A percentile compares a stretch with the other conserved stretches of the same genome.
Conservation (phyloP, 2,888 invertebrate genomes). For the Callinectes sapidus region DNA sequence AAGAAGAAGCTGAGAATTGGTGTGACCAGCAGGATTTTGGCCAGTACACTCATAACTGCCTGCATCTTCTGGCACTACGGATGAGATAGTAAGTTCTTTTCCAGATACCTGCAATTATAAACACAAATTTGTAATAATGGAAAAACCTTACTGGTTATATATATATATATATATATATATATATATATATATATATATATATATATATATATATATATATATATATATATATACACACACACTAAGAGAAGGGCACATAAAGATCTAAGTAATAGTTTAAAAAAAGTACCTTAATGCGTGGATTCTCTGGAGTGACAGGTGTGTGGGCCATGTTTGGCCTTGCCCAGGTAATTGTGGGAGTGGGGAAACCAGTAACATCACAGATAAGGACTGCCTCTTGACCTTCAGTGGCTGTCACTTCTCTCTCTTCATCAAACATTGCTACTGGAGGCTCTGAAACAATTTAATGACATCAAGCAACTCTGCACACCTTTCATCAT, state of each 20-base stretch:
- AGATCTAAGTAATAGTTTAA: neutral
- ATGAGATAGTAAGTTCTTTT: constrained; percentile 44
- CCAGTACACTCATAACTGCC: constrained; percentile 76
- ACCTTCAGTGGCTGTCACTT: constrained; percentile 49
- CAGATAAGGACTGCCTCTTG: constrained; percentile 78
- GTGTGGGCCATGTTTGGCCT: constrained; percentile 54
- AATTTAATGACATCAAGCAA: neutral
- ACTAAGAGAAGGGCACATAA: neutral
- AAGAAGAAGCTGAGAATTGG: constrained; percentile 48
- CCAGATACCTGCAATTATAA: constrained; percentile 38
- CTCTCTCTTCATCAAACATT: neutral
- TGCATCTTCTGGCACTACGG: constrained; percentile 74
- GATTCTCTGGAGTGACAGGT: constrained; percentile 63
- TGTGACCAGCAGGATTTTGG: constrained; percentile 75
- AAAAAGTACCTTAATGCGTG: constrained; percentile 55
- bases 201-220: neutral
- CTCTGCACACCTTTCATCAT: neutral
- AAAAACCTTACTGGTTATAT: neutral
- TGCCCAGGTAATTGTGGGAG: constrained; percentile 78
- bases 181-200: neutral
- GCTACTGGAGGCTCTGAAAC: constrained; percentile 56
- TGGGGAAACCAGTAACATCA: constrained; percentile 78
- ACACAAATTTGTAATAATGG: neutral
- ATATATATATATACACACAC: neutral
- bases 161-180: neutral